These are phyloP conservation scores for Drosophila quinaria DNA, from an alignment of 2,888 invertebrate species.

Conservation along the genomic window DNA sequence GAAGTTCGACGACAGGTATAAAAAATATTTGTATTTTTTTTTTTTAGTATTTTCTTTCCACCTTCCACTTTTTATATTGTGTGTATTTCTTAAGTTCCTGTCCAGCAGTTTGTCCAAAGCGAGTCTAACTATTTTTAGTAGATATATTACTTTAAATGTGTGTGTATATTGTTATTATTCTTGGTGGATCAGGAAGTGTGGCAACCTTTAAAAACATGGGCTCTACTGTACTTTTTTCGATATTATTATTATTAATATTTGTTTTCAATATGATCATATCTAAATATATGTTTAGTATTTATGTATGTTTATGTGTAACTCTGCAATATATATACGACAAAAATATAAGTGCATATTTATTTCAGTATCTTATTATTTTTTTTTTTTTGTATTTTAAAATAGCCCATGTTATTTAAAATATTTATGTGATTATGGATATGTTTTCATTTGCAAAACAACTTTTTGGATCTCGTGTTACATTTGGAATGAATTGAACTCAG, in stretches of 20 bases:
- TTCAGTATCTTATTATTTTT: conserved; percentile 8
- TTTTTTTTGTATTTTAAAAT: background rate
- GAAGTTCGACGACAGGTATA: conserved; percentile 36
- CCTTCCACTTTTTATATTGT: conserved; percentile 1
- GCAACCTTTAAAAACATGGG: conserved; percentile 26
- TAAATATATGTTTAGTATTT: conserved; percentile 36
- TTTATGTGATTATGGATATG: conserved; percentile 51
- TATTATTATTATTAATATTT: background rate
- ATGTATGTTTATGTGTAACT: conserved; percentile 10
- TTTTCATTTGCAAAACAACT: conserved; percentile 22
- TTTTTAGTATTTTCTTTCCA: background rate
- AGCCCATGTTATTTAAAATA: conserved; percentile 12
- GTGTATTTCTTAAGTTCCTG: conserved; percentile 37
- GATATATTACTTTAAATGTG: conserved; percentile 3
- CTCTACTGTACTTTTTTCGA: conserved; percentile 10
- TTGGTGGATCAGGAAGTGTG: conserved; percentile 47
- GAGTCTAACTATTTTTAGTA: conserved; percentile 12
- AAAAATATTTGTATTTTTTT: conserved; percentile 15
- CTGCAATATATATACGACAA: conserved; percentile 31
- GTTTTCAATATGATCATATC: conserved; percentile 36
- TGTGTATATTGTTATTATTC: conserved; percentile 15
- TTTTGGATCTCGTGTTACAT: conserved; percentile 35
- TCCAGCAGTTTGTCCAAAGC: conserved; percentile 46
- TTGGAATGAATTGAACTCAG: conserved; percentile 51
- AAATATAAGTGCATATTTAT: conserved; percentile 17